These are phyloP conservation scores for Oscheius sp. DNA, from an alignment of 2,888 invertebrate species.

Conservation along the genomic window DNA sequence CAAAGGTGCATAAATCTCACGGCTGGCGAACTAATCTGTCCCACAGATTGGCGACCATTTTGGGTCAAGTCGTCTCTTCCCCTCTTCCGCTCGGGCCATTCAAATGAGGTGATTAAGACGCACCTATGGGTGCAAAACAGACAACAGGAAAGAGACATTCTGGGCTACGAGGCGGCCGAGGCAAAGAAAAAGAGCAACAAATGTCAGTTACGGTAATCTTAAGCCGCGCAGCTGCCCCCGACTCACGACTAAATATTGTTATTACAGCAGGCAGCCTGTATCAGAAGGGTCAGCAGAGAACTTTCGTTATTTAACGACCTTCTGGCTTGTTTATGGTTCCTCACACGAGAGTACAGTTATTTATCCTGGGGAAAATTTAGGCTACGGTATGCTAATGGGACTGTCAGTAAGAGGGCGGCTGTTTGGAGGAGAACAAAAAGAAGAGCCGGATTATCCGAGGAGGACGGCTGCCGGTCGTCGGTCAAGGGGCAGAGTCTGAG, in stretches of 20 bases:
- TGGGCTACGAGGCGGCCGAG: too few relatives aligned
- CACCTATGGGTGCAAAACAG: too few relatives aligned
- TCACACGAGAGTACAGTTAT: too few relatives aligned
- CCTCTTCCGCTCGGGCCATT: background rate
- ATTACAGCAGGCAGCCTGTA: slow-evolving; percentile 14
- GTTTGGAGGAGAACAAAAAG: slow-evolving; percentile 23
- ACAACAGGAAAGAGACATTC: too few relatives aligned
- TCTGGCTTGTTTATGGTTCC: too few relatives aligned
- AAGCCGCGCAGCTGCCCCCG: slow-evolving; percentile 10
- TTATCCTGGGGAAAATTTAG: too few relatives aligned
- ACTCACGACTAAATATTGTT: slow-evolving; percentile 29
- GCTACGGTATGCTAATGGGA: background rate
- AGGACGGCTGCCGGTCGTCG: slow-evolving; percentile 23
- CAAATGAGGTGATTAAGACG: slow-evolving; percentile 28
- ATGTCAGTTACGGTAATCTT: slow-evolving; percentile 30
- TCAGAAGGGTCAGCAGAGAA: too few relatives aligned
- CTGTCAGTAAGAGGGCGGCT: slow-evolving; percentile 18
- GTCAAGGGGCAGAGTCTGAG: slow-evolving; percentile 24
- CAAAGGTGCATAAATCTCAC: slow-evolving; percentile 33
- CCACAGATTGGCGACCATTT: slow-evolving; percentile 35
- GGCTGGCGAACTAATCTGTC: slow-evolving; percentile 34
- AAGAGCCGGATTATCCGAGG: slow-evolving; percentile 24
- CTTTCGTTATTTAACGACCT: too few relatives aligned
- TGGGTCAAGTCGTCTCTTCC: slow-evolving; percentile 32
- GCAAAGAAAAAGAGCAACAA: background rate